Percentiles rank a stretch among this genome's conserved stretches.
Evolutionary conservation across 2,113 vertebrate genomes (phyloP).

Genomic region (Circaetus cinerascens): DNA sequence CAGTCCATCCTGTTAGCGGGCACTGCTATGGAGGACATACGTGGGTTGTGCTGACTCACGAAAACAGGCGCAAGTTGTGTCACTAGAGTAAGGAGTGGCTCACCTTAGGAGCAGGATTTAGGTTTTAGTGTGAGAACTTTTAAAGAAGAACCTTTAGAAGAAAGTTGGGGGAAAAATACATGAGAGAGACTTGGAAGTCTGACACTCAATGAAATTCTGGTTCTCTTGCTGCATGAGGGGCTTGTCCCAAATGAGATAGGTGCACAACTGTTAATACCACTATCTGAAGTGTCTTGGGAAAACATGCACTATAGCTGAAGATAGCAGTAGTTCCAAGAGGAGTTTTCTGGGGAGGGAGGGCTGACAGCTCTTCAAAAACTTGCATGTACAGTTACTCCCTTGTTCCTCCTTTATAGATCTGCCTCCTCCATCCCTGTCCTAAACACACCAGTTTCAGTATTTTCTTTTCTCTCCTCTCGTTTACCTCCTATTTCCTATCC

Average conservation of each 20-base stretch:
- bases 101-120: not conserved
- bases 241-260: not conserved
- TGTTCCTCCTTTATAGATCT: not conserved
- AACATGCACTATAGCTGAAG: not conserved
- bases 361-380: not conserved
- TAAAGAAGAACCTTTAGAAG: not conserved
- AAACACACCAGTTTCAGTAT: not conserved
- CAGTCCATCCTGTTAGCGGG: not conserved
- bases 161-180: not conserved
- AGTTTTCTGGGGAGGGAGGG: not conserved
- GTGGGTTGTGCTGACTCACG: not conserved
- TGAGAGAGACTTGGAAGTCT: not conserved
- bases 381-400: not conserved
- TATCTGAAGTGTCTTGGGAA: not conserved
- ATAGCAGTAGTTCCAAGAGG: not conserved
- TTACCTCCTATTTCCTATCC: not conserved
- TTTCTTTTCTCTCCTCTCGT: not conserved
- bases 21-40: not conserved
- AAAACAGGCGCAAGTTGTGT: not conserved
- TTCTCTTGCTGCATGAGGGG: not conserved
- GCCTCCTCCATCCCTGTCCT: not conserved
- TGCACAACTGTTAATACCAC: fast-evolving
- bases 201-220: not conserved
- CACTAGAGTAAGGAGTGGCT: not conserved
- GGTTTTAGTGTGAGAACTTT: not conserved